Conservation (phyloP, 2,797 vertebrate genomes). For the Phrynocephalus vlangalii region DNA sequence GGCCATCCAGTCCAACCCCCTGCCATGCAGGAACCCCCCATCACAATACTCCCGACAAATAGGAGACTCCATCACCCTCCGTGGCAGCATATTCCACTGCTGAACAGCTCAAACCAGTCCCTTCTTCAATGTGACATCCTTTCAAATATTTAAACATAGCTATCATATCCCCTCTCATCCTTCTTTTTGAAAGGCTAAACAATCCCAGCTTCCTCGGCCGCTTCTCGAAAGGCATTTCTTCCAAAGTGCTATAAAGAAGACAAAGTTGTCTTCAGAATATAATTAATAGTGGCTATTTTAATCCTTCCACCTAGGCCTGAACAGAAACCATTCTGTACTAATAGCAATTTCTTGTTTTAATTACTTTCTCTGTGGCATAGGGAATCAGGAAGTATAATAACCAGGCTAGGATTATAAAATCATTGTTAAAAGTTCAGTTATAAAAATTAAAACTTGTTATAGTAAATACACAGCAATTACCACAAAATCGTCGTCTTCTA, state of each 20-base stretch:
- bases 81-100: too few species aligned
- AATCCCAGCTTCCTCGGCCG: too few species aligned
- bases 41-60: too few species aligned
- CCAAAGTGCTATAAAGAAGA: slow-evolving; percentile 51
- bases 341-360: slow-evolving; percentile 66
- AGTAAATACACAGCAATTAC: slow-evolving; percentile 50
- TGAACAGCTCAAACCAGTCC: too few species aligned
- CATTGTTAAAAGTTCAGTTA: slow-evolving; percentile 57
- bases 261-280: slow-evolving; percentile 47
- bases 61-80: too few species aligned
- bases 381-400: not conserved
- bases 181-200: too few species aligned
- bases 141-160: too few species aligned
- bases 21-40: too few species aligned
- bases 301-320: slow-evolving; percentile 46
- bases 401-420: slow-evolving; percentile 51
- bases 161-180: too few species aligned
- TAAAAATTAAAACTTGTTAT: slow-evolving; percentile 63
- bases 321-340: slow-evolving; percentile 57
- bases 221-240: too few species aligned
- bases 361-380: slow-evolving; percentile 62
- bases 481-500: slow-evolving; percentile 21
- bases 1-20: too few species aligned
- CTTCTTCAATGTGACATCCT: too few species aligned
- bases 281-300: slow-evolving; percentile 64